Base-by-base conservation (phyloP, 1,140 invertebrate genomes). In the Oscheius sp. region DNA sequence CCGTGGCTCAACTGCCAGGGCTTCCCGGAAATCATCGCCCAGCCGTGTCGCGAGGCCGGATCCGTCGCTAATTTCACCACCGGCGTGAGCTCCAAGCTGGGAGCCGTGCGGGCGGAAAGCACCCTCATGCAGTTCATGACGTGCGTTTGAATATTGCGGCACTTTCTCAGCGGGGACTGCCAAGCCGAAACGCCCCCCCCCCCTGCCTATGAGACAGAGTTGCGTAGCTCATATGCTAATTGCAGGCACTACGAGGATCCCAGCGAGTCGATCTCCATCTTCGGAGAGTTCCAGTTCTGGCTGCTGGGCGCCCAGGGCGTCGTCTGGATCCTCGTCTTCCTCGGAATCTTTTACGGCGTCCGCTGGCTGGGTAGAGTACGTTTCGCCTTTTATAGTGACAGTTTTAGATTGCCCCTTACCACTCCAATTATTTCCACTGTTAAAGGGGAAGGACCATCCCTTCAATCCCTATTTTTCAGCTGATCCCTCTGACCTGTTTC, bases 341-440 rank as follows among this genome's bases (percentile, higher is more conserved):
- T 61, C 35, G 76, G 80, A 2, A 80, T 83, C 46, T 83, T 80
- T 46, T 82, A 82, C 62, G 82, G 82, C 10, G 82, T 83, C 28
- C 66, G 83, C 73, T 84, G 82, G 80, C 62, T 83, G 15, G 83
- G 82, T 10, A 83, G 84, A 71, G 72, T 82, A 29, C 1, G 63
- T 58, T 13, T 18, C 42, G 1, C 28, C 49, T 35, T 13, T 32
- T 34, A 13, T 67, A 18, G n/a, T n/a, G n/a, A n/a, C n/a, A n/a
- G n/a, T n/a, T n/a, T n/a, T n/a, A n/a, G n/a, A n/a, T n/a, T n/a
- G n/a, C n/a, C n/a, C n/a, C n/a, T n/a, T n/a, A n/a, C n/a, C n/a
- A n/a, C n/a, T n/a, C n/a, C n/a, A n/a, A n/a, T n/a, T n/a, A n/a
- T n/a, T n/a, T n/a, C n/a, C n/a, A n/a, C n/a, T n/a, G n/a, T n/a